phyloP scores from a whole-genome alignment of 2,113 vertebrate genomes.

The Sinocyclocheilus anophthalmus region DNA sequence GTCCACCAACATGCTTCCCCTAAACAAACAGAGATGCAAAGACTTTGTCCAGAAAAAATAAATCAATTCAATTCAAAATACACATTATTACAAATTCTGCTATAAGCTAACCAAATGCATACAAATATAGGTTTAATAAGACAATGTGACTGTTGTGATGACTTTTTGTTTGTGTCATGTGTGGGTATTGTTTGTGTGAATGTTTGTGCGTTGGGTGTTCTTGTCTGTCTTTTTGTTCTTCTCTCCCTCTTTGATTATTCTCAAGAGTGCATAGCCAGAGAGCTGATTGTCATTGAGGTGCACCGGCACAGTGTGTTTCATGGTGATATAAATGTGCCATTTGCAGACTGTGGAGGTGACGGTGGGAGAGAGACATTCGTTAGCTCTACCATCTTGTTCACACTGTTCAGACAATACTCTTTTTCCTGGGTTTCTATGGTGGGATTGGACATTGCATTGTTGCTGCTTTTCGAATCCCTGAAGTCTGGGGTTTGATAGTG shows the following conservation, averaged over 20 bases:
- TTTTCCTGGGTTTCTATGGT: neutral
- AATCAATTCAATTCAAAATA: too few relatives aligned
- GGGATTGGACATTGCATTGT: neutral
- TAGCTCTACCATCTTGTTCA: neutral
- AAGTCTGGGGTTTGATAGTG: neutral
- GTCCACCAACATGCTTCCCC: conserved; percentile 97
- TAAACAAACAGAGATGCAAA: conserved; percentile 53
- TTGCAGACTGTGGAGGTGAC: neutral
- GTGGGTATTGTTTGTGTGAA: too few relatives aligned
- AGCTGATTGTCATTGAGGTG: too few relatives aligned
- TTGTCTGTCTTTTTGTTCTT: too few relatives aligned
- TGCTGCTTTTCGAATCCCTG: neutral
- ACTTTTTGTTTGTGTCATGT: too few relatives aligned
- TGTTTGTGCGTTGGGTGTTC: too few relatives aligned
- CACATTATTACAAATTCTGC: neutral
- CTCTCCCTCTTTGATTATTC: too few relatives aligned
- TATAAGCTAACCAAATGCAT: neutral
- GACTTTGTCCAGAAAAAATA: neutral
- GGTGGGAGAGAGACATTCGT: neutral
- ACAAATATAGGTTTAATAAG: neutral
- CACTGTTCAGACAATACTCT: neutral
- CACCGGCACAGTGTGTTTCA: too few relatives aligned
- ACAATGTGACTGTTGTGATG: too few relatives aligned
- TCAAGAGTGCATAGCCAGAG: too few relatives aligned
- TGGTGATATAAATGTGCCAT: neutral